Percentiles rank a stretch among this genome's conserved stretches.
Evolutionary conservation across 2,113 vertebrate genomes (phyloP).

Genomic region (Pseudorectes ferrugineus): DNA sequence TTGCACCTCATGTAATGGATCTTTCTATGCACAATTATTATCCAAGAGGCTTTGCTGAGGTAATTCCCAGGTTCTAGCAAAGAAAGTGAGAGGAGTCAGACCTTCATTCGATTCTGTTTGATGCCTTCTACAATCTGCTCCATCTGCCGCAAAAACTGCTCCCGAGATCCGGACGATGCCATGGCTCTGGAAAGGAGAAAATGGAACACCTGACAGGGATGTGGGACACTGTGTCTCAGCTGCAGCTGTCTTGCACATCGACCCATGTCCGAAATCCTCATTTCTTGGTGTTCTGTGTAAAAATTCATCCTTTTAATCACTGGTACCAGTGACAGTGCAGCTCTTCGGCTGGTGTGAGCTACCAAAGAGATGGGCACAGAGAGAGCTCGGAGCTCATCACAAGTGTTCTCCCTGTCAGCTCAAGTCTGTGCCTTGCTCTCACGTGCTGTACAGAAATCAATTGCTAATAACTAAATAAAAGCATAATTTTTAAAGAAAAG

Average conservation of each 20-base stretch:
- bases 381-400: background rate
- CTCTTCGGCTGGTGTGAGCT: background rate
- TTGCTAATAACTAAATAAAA: background rate
- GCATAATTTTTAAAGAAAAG: background rate
- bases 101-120: slow-evolving; percentile 95
- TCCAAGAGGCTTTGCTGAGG: background rate
- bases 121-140: slow-evolving; percentile 99
- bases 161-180: slow-evolving; percentile 88
- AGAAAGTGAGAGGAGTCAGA: slow-evolving; percentile 29
- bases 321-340: background rate
- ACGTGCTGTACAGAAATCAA: background rate
- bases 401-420: background rate
- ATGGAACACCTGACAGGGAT: background rate
- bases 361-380: background rate
- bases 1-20: background rate
- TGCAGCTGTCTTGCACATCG: background rate
- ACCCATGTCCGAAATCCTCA: background rate
- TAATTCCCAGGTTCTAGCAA: background rate
- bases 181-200: slow-evolving; percentile 83
- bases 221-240: background rate
- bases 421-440: background rate
- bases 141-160: slow-evolving; percentile 97
- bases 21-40: background rate
- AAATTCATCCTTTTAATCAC: background rate
- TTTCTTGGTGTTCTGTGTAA: background rate